A percentile compares a stretch with the other conserved stretches of the same genome.
These are phyloP conservation scores for Phoxinus dragarum DNA, from an alignment of 2,797 vertebrate genomes.

Conservation along the genomic window DNA sequence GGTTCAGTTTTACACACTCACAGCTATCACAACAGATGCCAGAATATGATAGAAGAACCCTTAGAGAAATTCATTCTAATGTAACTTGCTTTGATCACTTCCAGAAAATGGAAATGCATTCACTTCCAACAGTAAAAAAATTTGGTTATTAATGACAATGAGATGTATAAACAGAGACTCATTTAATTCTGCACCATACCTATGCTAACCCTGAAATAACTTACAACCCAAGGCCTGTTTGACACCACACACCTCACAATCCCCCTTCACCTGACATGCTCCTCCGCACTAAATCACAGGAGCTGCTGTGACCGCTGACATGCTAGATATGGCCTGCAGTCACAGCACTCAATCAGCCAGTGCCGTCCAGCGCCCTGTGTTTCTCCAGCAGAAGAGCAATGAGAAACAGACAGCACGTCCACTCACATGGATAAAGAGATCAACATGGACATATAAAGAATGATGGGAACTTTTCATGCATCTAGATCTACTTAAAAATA, in stretches of 20 bases:
- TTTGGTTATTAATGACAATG: not conserved
- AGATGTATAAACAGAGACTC: slow-evolving; percentile 14
- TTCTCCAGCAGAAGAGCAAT: slow-evolving; percentile 32
- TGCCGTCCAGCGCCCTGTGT: slow-evolving; percentile 23
- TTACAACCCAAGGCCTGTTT: slow-evolving; percentile 42
- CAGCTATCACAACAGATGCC: not conserved
- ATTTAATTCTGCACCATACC: slow-evolving; percentile 41
- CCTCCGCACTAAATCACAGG: slow-evolving; percentile 49
- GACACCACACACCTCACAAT: slow-evolving; percentile 37
- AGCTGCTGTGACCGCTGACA: slow-evolving; percentile 39
- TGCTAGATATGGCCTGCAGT: slow-evolving; percentile 45
- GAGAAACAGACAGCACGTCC: slow-evolving; percentile 31
- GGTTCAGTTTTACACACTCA: not conserved
- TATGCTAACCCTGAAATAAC: slow-evolving; percentile 37
- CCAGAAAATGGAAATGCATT: not conserved
- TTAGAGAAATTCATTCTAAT: not conserved
- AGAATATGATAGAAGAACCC: not conserved
- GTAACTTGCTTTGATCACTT: not conserved
- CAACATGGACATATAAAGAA: not conserved
- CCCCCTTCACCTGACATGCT: slow-evolving; percentile 37
- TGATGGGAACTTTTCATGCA: not conserved
- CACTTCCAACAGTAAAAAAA: not conserved
- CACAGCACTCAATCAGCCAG: slow-evolving; percentile 33
- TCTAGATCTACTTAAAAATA: not conserved
- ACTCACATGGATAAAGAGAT: slow-evolving; percentile 27